Conservation (phyloP, 2,113 vertebrate species). For the Brachyhypopomus gauderio region DNA sequence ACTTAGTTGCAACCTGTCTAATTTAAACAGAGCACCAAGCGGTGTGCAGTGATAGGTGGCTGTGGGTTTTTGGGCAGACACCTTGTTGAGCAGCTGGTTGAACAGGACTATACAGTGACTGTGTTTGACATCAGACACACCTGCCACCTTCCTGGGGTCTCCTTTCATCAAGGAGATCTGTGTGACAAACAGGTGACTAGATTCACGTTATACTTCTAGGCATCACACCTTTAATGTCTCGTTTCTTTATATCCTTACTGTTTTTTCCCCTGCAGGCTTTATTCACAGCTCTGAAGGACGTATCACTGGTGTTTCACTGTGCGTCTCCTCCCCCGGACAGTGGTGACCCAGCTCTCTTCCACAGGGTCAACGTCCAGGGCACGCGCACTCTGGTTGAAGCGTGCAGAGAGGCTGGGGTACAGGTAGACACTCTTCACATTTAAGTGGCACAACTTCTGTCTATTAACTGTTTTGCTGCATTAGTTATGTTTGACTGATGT, state of each 20-base stretch:
- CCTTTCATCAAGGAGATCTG: conserved; percentile 89
- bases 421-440: conserved; percentile 74
- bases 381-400: conserved; percentile 85
- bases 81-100: conserved; percentile 88
- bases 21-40: conserved; percentile 77
- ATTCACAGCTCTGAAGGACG: conserved; percentile 81
- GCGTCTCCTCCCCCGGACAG: conserved; percentile 88
- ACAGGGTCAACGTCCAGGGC: conserved; percentile 87
- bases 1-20: background rate
- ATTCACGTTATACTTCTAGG: background rate
- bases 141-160: conserved; percentile 77
- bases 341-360: conserved; percentile 85
- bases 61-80: conserved; percentile 92
- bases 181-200: conserved; percentile 83
- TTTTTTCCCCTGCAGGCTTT: conserved; percentile 76
- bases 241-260: background rate
- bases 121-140: conserved; percentile 90
- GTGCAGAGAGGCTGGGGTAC: conserved; percentile 86
- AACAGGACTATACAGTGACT: conserved; percentile 81
- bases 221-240: background rate
- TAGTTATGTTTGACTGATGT: background rate
- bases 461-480: background rate
- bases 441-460: no score
- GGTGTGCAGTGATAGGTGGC: conserved; percentile 88
- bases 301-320: conserved; percentile 90